Evolutionary conservation across 2,113 vertebrate species (phyloP).

Genomic region (Hypocryptadius cinnamomeus): DNA sequence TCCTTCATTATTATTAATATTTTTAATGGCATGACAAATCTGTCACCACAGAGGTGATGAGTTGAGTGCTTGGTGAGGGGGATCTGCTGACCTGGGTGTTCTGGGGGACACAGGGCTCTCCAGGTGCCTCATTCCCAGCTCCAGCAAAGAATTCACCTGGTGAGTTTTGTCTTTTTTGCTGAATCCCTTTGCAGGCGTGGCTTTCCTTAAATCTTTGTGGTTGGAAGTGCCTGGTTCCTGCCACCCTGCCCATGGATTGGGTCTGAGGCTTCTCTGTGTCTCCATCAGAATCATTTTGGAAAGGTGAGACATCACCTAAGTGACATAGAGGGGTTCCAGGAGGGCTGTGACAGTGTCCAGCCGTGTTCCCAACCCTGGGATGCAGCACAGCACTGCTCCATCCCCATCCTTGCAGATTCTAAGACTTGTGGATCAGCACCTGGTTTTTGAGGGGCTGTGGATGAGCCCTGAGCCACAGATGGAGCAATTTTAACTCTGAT

Average conservation of each 20-base stretch:
- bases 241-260: neutral
- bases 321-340: neutral
- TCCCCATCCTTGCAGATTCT: neutral
- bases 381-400: fast-evolving
- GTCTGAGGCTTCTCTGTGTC: neutral
- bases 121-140: neutral
- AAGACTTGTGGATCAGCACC: neutral
- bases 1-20: neutral
- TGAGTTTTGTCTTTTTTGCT: neutral
- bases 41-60: fast-evolving
- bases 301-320: neutral
- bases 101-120: neutral
- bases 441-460: neutral
- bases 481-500: neutral
- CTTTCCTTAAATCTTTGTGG: neutral
- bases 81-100: neutral
- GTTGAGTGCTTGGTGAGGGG: fast-evolving
- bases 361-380: fast-evolving
- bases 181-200: neutral
- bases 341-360: neutral
- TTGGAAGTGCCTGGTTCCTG: neutral
- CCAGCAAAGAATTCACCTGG: neutral
- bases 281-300: neutral
- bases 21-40: neutral
- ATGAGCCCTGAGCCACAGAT: neutral